Conservation (phyloP, 2,797 vertebrate genomes). For the Tokudaia muenninki region DNA sequence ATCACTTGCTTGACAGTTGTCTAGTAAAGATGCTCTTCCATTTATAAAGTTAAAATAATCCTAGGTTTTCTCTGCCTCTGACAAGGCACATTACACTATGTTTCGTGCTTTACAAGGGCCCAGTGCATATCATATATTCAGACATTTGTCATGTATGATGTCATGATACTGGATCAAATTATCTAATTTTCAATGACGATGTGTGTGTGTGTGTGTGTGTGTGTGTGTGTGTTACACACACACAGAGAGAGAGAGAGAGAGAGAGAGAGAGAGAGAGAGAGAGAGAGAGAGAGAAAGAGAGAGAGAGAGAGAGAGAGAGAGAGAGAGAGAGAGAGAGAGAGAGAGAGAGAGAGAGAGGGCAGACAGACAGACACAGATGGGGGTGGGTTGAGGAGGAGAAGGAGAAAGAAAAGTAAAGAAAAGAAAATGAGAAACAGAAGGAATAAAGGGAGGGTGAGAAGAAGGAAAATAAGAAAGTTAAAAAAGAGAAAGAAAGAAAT, state of each 20-base stretch:
- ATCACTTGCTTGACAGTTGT: neutral
- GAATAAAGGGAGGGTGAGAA: rapidly evolving
- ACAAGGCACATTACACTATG: neutral
- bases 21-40: neutral
- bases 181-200: neutral
- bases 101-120: neutral
- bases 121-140: neutral
- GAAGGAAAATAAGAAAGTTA: rapidly evolving
- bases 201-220: neutral
- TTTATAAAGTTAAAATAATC: neutral
- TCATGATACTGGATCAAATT: neutral
- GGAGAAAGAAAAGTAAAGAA: rapidly evolving
- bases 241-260: too few species aligned
- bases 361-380: neutral
- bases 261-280: too few species aligned
- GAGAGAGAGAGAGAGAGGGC: rapidly evolving
- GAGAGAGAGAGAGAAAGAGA: too few species aligned
- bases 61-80: neutral
- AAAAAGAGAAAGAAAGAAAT: neutral
- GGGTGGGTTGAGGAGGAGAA: rapidly evolving
- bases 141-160: neutral
- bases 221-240: too few species aligned
- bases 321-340: neutral
- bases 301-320: rapidly evolving
- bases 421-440: neutral